Evolutionary conservation across 2,113 vertebrate genomes (phyloP).

Genomic region (Myanophis thanlyinensis): DNA sequence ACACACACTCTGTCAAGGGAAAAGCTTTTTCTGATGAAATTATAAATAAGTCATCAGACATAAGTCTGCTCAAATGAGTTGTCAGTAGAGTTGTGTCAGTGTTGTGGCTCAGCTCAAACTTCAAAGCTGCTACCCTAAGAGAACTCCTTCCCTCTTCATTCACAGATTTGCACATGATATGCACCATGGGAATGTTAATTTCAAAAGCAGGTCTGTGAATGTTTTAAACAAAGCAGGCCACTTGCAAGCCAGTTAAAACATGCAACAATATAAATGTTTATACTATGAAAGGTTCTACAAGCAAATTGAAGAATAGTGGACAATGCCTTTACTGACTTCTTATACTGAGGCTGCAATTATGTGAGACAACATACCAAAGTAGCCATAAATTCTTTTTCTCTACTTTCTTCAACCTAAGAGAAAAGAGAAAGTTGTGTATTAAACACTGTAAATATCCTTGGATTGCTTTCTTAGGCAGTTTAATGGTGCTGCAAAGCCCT

Average conservation of each 20-base stretch:
- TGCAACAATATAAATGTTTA: conserved; percentile 78
- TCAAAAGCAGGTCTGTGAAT: conserved; percentile 66
- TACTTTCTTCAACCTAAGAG: background rate
- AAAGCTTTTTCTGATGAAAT: conserved; percentile 62
- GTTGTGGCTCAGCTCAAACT: conserved; percentile 65
- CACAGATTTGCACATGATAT: conserved; percentile 71
- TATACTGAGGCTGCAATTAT: background rate
- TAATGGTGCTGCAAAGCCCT: background rate
- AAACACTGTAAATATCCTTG: background rate
- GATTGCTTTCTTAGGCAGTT: background rate
- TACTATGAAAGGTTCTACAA: conserved; percentile 73
- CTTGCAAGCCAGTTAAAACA: conserved; percentile 74
- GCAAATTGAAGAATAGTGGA: conserved; percentile 22
- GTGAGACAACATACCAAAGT: background rate
- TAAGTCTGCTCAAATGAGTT: conserved; percentile 68
- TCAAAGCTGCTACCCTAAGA: conserved; percentile 67
- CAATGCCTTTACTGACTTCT: background rate
- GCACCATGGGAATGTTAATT: conserved; percentile 72
- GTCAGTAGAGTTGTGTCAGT: conserved; percentile 63
- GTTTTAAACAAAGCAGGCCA: conserved; percentile 80
- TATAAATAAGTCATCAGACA: conserved; percentile 69
- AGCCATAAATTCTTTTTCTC: background rate
- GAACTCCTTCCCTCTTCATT: conserved; percentile 66
- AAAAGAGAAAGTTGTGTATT: background rate
- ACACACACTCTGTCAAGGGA: conserved; percentile 61